Conservation (phyloP, 2,888 invertebrate species). For the Stomorhina lunata region DNA sequence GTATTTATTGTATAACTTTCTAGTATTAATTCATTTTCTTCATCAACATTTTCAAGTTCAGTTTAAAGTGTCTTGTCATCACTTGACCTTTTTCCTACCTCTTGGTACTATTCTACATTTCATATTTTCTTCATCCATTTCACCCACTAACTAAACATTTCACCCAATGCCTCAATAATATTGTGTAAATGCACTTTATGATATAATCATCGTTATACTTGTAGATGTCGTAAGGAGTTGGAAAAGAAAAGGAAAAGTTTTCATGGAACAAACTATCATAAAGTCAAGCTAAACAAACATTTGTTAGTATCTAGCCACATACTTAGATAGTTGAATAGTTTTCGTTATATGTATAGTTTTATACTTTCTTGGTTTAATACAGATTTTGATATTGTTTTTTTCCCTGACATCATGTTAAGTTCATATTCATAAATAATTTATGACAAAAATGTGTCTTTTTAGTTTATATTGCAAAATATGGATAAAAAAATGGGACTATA, state of each 20-base stretch:
- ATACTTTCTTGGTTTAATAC: too few species aligned
- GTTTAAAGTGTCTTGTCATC: slow-evolving; percentile 5
- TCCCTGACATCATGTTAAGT: not conserved
- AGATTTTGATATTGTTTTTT: too few species aligned
- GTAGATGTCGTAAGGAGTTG: not conserved
- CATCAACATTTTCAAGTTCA: slow-evolving; percentile 6
- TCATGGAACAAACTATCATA: not conserved
- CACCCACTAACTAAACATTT: not conserved
- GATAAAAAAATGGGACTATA: not conserved
- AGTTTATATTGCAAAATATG: not conserved
- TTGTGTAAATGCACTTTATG: slow-evolving; percentile 17
- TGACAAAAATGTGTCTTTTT: slow-evolving; percentile 1
- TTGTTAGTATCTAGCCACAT: not conserved
- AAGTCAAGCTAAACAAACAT: slow-evolving; percentile 1
- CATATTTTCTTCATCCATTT: not conserved
- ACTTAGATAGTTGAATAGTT: not conserved
- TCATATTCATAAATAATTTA: slow-evolving; percentile 12
- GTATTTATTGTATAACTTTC: too few species aligned
- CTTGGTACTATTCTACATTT: too few species aligned
- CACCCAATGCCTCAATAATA: slow-evolving; percentile 23
- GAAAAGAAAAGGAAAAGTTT: not conserved
- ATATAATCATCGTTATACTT: slow-evolving; percentile 16
- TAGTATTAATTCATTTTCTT: too few species aligned
- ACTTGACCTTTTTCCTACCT: slow-evolving; percentile 23
- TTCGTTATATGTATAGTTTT: too few species aligned